phyloP scores from a whole-genome alignment of 2,888 invertebrate species.

The Pediacus dermestoides region DNA sequence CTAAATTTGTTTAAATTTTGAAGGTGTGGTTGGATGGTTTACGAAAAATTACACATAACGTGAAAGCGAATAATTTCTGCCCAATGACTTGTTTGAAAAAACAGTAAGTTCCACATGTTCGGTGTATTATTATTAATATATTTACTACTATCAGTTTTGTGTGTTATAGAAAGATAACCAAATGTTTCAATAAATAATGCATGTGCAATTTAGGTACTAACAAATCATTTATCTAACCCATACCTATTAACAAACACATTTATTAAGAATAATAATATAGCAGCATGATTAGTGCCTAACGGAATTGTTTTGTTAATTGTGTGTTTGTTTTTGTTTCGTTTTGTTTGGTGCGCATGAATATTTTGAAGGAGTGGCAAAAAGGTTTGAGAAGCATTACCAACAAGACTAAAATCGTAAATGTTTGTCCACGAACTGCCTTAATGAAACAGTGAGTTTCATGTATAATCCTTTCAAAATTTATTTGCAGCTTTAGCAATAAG shows the following conservation, averaged over 20 bases:
- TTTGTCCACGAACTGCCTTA: conserved; percentile 90
- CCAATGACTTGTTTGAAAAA: conserved; percentile 98
- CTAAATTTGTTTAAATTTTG: conserved; percentile 37
- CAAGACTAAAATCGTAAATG: conserved; percentile 94
- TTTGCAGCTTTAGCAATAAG: too few species aligned
- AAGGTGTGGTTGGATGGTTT: conserved; percentile 96
- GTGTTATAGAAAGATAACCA: too few species aligned
- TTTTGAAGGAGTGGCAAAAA: conserved; percentile 84
- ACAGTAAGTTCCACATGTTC: conserved; percentile 98
- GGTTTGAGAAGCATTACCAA: conserved; percentile 86
- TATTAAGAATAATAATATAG: too few species aligned
- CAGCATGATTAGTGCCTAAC: too few species aligned
- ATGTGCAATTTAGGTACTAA: too few species aligned
- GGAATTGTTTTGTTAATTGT: conserved; percentile 16
- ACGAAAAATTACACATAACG: conserved; percentile 94
- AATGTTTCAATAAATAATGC: too few species aligned
- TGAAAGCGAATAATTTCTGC: conserved; percentile 98
- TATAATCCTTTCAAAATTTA: too few species aligned
- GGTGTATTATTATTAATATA: too few species aligned
- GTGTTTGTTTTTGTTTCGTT: conserved; percentile 22
- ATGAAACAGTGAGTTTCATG: conserved; percentile 94
- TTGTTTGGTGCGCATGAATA: conserved; percentile 47
- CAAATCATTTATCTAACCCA: too few species aligned
- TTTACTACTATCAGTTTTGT: too few species aligned
- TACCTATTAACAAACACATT: too few species aligned